Evolutionary conservation across 2,113 vertebrate genomes (phyloP).

Genomic region (Atherinomorus stipes): DNA sequence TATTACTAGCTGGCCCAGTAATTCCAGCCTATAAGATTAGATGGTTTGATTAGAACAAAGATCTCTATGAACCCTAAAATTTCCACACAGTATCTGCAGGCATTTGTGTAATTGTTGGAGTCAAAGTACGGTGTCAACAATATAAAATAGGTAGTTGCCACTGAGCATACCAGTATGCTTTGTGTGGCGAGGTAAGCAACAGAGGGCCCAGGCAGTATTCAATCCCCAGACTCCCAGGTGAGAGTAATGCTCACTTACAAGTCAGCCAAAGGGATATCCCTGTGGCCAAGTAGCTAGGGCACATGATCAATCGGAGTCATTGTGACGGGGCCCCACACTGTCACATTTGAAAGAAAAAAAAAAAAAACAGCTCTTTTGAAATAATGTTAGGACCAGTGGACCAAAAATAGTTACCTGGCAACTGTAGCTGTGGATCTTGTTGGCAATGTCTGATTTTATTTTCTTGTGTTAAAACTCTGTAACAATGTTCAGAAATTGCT

Average conservation of each 20-base stretch:
- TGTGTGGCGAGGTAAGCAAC: too few species aligned
- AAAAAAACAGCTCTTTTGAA: neutral
- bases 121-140: neutral
- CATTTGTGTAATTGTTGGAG: neutral
- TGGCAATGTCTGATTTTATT: neutral
- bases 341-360: too few species aligned
- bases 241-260: too few species aligned
- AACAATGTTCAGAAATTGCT: neutral
- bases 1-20: too few species aligned
- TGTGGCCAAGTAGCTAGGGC: too few species aligned
- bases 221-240: too few species aligned
- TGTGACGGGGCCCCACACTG: too few species aligned
- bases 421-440: neutral
- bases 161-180: too few species aligned
- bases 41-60: neutral
- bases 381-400: neutral
- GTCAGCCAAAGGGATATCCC: too few species aligned
- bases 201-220: too few species aligned
- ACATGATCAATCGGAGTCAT: too few species aligned
- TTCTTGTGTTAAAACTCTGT: neutral
- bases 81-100: neutral
- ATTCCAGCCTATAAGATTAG: neutral
- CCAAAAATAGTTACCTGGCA: neutral
- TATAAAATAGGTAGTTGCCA: neutral
- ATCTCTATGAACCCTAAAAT: neutral